Evolutionary conservation across 1,140 invertebrate species (phyloP), one percentile per base, ranked within the genome.

Genomic region (Heliconius hermathena): DNA sequence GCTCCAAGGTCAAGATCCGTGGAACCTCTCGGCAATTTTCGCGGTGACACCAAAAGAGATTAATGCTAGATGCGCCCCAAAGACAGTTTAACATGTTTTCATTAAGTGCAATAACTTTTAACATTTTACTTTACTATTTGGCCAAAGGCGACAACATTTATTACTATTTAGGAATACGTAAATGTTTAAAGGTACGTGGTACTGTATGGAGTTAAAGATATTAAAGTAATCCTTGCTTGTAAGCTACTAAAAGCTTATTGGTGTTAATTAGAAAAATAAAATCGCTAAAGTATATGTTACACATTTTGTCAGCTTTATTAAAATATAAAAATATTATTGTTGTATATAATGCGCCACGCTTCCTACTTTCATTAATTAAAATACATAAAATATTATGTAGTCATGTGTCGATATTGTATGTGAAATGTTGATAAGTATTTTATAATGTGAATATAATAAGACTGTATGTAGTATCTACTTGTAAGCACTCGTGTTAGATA

Each of bases 1-100:
- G 94, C 94, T 91, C 94, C 94, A 84, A 93, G 94, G 91, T 95
- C 94, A 88, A 94, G 93, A 94, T 95, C 94, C 79, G 94, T 95
- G 77, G 94, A 95, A 87, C 93, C 94, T 87, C 94, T 95, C 77
- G 92, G 91, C 75, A 91, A 92, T 87, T 94, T 90, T 84, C 92
- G 91, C 76, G 81, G 85, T 76, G 93, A 94, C 78, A 87, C 75
- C 82, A 93, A 93, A 87, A 87, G 87, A 83, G 88, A 93, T 74
- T 90, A 86, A 89, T 82, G 46, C 73, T 78, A 71, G 82, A 80
- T 79, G 78, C 83, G 83, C 85, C 84, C 90, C 88, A 90, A 91
- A 91, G 86, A 90, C 83, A 83, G 78, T 80, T 29, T 66, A 80
- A 81, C 76, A 86, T 83, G 81, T 85, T 87, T 85, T 87, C 60